phyloP scores from a whole-genome alignment of 37 sponge, comb jelly and placozoan species.

The Eunapius fragilis region DNA sequence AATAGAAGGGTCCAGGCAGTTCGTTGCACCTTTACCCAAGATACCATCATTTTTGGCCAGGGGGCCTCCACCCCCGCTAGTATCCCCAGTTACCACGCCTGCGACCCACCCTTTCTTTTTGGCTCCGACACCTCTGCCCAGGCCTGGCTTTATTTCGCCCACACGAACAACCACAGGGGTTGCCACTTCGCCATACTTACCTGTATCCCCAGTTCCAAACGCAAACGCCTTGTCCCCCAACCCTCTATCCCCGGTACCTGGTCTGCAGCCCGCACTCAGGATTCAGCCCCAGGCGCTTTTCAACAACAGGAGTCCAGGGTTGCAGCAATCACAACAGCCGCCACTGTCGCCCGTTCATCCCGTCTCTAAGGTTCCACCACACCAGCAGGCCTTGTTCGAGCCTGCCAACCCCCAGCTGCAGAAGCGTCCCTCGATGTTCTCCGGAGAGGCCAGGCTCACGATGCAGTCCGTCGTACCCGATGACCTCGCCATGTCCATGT shows the following conservation, averaged over 20 bases:
- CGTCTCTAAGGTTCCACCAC: not conserved
- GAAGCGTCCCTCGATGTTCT: not conserved
- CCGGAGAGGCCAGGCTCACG: slow-evolving; percentile 8
- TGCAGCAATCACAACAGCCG: not conserved
- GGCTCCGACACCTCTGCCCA: not conserved
- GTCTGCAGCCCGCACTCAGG: not conserved
- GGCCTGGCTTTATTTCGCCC: not conserved
- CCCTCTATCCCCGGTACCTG: not conserved
- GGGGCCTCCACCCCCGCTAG: not conserved
- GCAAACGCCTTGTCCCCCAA: not conserved
- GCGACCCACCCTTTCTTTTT: not conserved
- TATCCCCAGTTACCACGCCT: not conserved
- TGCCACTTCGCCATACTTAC: not conserved
- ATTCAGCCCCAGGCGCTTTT: not conserved
- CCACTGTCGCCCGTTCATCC: not conserved
- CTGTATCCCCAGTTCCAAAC: not conserved
- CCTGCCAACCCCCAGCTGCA: not conserved
- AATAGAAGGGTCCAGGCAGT: not conserved
- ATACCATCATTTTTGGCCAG: not conserved
- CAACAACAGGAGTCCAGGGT: not conserved
- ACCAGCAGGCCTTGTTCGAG: not conserved
- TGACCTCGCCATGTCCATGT: not conserved
- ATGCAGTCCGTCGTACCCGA: slow-evolving; percentile 20
- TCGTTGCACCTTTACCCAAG: not conserved
- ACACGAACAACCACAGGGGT: not conserved